Percentiles rank a stretch among this genome's conserved stretches.
Conservation (phyloP, 2,888 invertebrate genomes). For the Diarsia rubi region DNA sequence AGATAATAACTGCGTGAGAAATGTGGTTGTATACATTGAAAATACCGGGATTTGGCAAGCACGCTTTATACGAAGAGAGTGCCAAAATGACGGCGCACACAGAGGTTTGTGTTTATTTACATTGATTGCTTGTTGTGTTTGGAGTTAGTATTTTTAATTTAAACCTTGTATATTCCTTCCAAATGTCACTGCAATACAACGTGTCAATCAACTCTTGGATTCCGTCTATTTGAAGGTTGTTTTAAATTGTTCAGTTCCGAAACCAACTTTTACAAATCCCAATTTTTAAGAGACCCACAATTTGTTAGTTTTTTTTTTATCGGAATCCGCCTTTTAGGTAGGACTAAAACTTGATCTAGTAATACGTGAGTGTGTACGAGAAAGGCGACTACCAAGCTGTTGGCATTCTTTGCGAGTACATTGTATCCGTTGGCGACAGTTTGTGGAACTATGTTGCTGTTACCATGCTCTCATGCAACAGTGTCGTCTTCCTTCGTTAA, state of each 20-base stretch:
- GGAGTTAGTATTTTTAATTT: slow-evolving; percentile 21
- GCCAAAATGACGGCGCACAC: slow-evolving; percentile 81
- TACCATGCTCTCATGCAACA: slow-evolving; percentile 26
- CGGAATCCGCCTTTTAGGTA: background rate
- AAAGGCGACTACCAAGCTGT: slow-evolving; percentile 31
- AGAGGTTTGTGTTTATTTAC: slow-evolving; percentile 80
- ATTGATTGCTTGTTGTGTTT: slow-evolving; percentile 46
- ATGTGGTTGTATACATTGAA: slow-evolving; percentile 74
- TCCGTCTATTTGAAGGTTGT: background rate
- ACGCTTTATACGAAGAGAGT: slow-evolving; percentile 68
- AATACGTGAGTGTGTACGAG: slow-evolving; percentile 23
- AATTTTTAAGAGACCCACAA: background rate
- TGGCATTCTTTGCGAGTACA: slow-evolving; percentile 48
- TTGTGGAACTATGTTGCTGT: slow-evolving; percentile 40
- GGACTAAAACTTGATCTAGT: slow-evolving; percentile 17
- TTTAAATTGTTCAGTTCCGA: background rate
- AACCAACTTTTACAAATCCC: background rate
- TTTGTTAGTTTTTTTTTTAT: background rate
- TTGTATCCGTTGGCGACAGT: slow-evolving; percentile 37
- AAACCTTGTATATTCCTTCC: background rate
- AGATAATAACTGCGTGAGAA: slow-evolving; percentile 65
- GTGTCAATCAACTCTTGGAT: slow-evolving; percentile 4
- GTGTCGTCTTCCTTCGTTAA: slow-evolving; percentile 34
- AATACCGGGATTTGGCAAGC: slow-evolving; percentile 76
- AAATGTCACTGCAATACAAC: slow-evolving; percentile 3